Evolutionary conservation across 1,140 invertebrate species (phyloP).

Genomic region (Phocides pigmalion): DNA sequence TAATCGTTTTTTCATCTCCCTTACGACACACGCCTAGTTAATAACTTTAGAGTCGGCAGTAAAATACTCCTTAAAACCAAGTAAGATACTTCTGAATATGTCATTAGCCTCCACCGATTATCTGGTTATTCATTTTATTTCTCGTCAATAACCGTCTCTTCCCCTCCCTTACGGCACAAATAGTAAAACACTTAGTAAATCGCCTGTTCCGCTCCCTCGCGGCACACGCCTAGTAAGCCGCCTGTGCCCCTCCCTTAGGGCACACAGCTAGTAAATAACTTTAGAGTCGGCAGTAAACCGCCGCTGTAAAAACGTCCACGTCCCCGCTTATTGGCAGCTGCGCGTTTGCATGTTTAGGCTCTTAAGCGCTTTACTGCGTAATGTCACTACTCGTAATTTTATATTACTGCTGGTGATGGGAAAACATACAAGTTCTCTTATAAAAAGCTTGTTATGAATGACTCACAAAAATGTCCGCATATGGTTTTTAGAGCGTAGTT

Average conservation of each 20-base stretch:
- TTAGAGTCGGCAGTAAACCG: constrained; percentile 20
- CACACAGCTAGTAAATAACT: constrained; percentile 26
- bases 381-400: constrained; percentile 10
- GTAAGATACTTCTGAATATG: too few species aligned
- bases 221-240: too few species aligned
- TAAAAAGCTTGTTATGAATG: too few species aligned
- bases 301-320: constrained; percentile 19
- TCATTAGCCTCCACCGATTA: too few species aligned
- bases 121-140: too few species aligned
- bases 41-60: not conserved
- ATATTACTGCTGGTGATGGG: not conserved
- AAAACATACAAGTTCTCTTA: not conserved
- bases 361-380: constrained; percentile 18
- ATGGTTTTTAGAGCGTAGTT: too few species aligned
- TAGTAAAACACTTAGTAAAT: too few species aligned
- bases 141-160: not conserved
- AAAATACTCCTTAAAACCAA: not conserved
- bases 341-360: constrained; percentile 13
- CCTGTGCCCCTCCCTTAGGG: too few species aligned
- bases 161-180: not conserved
- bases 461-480: not conserved
- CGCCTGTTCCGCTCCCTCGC: too few species aligned
- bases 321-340: constrained; percentile 26
- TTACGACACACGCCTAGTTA: not conserved
- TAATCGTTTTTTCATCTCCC: not conserved